These are phyloP conservation scores for Margaritifera margaritifera DNA, from an alignment of 2,888 invertebrate genomes.

Conservation along the genomic window DNA sequence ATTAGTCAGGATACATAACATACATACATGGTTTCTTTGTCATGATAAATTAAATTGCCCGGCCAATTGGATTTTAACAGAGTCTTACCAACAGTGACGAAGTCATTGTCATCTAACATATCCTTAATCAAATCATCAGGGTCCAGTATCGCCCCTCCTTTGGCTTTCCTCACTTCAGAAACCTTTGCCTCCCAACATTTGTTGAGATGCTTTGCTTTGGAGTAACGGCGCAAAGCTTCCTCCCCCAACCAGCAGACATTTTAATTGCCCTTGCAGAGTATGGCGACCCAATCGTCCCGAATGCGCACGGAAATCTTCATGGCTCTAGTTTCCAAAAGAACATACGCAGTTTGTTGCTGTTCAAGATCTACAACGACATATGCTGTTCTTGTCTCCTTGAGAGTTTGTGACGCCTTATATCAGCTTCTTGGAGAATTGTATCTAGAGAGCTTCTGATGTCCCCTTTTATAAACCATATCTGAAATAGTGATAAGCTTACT, in stretches of 20 bases:
- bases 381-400: too few species aligned
- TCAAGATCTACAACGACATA: too few species aligned
- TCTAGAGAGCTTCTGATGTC: background rate
- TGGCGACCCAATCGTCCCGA: conserved; percentile 77
- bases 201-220: conserved; percentile 68
- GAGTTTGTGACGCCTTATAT: too few species aligned
- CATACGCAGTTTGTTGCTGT: too few species aligned
- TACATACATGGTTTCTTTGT: too few species aligned
- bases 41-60: too few species aligned
- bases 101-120: conserved; percentile 79
- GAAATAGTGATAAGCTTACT: too few species aligned
- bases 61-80: too few species aligned
- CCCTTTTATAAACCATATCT: too few species aligned
- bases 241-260: conserved; percentile 76
- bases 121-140: conserved; percentile 76
- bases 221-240: conserved; percentile 75
- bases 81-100: conserved; percentile 77
- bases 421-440: too few species aligned
- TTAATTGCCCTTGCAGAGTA: conserved; percentile 75
- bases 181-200: conserved; percentile 54
- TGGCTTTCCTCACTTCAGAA: conserved; percentile 77
- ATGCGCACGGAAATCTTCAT: conserved; percentile 78
- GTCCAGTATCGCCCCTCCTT: conserved; percentile 78
- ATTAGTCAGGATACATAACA: too few species aligned
- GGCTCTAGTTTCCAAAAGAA: conserved; percentile 1